Evolutionary conservation across 2,113 vertebrate genomes (phyloP).

Genomic region (Phalacrocorax aristotelis): DNA sequence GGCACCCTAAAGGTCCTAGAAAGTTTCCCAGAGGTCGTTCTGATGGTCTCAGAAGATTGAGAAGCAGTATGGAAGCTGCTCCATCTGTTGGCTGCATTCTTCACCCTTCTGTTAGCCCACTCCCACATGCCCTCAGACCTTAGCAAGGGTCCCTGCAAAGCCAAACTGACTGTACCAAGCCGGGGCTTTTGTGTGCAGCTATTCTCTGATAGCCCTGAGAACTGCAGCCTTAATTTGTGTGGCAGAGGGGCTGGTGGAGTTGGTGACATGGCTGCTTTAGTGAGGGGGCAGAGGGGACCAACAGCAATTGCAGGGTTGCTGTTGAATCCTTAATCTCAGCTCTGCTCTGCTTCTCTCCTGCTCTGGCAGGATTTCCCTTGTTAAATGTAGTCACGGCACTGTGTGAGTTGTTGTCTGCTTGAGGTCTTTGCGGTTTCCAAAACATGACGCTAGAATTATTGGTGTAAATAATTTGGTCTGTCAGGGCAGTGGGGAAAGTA

Average conservation of each 20-base stretch:
- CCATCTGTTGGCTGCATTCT: background rate
- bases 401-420: background rate
- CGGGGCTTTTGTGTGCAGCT: background rate
- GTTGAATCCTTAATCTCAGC: background rate
- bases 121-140: background rate
- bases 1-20: background rate
- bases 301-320: background rate
- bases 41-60: background rate
- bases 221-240: background rate
- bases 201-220: background rate
- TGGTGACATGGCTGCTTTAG: background rate
- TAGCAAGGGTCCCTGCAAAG: background rate
- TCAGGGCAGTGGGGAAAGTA: background rate
- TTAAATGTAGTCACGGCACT: accelerated
- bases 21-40: background rate
- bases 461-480: background rate
- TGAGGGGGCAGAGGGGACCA: background rate
- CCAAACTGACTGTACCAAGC: background rate
- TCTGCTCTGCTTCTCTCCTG: background rate
- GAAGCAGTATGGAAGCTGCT: background rate
- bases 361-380: background rate
- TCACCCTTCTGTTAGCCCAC: background rate
- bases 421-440: background rate
- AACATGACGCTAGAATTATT: background rate
- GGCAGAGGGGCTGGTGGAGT: background rate